Evolutionary conservation across 2,113 vertebrate species (phyloP).

Genomic region (Sceloporus tristichus): DNA sequence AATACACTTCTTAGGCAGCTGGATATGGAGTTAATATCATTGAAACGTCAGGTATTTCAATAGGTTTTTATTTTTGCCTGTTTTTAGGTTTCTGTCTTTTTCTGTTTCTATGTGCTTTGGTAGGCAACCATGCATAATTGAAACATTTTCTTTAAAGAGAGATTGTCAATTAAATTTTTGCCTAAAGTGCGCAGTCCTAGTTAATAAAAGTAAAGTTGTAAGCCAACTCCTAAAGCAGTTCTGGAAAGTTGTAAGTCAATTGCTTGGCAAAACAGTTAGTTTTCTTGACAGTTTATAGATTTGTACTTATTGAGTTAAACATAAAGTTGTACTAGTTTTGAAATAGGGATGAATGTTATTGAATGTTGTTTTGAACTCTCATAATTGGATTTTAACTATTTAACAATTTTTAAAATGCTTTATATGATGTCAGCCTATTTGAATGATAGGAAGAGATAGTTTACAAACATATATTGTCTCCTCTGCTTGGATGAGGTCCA

Average conservation of each 20-base stretch:
- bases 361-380: neutral
- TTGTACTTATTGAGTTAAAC: neutral
- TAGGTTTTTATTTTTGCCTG: slow-evolving; percentile 24
- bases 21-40: slow-evolving; percentile 97
- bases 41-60: slow-evolving; percentile 94
- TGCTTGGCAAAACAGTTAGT: neutral
- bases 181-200: neutral
- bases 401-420: neutral
- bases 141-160: neutral
- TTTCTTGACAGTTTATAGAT: neutral
- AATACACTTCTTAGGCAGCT: slow-evolving; percentile 94
- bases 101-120: neutral
- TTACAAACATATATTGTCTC: neutral
- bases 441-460: neutral
- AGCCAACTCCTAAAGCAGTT: neutral
- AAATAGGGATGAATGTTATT: neutral
- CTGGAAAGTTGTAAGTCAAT: neutral
- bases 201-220: neutral
- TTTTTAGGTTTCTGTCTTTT: slow-evolving; percentile 47
- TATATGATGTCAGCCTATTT: neutral
- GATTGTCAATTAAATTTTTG: neutral
- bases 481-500: too few species aligned
- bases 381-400: neutral
- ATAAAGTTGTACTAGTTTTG: neutral
- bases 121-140: neutral